Base-by-base conservation (phyloP, 2,797 vertebrate genomes). In the Sardinella longiceps region DNA sequence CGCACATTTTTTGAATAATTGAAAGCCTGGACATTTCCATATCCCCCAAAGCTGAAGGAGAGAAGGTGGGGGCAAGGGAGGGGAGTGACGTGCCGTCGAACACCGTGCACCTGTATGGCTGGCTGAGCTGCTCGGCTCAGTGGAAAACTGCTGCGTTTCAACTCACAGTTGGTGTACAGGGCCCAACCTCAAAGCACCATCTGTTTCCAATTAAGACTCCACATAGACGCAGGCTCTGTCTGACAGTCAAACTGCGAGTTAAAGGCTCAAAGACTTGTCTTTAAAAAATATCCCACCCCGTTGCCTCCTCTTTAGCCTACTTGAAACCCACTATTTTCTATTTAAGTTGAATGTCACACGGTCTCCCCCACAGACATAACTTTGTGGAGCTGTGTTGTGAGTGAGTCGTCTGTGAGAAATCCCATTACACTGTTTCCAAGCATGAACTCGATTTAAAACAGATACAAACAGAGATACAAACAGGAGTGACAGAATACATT, bases 131-230 rank as follows among this genome's bases (percentile, higher is more conserved):
- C 81, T 82, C 91, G 82, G 84, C 86, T 84, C 91, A 83, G 46
- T 85, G 87, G 87, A 85, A 87, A 88, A 90, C 90, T 88, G 77
- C 88, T 86, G 86, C 37, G 82, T 84, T 85, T 90, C 81, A 91
- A 88, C 91, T 87, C 86, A 90, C 88, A 80, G 88, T 89, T 91
- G 87, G 37, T 82, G 86, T 86, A 81, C 88, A 84, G 89, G 90
- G 89, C 85, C 85, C 63, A 85, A 90, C 88, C 93, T 93, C 90
- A 90, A 80, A 88, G 90, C 90, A 37, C 91, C 94, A 95, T 96
- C 94, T 95, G 97, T 89, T 96, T 96, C 94, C 90, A 95, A 95
- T 97, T 95, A 95, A 89, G 91, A 90, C 82, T 90, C 90, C 90
- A 88, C 82, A 86, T 82, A 91, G 88, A 93, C 93, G 90, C 93